phyloP scores from a whole-genome alignment of 2,888 invertebrate species.

The Agrotis exclamationis region DNA sequence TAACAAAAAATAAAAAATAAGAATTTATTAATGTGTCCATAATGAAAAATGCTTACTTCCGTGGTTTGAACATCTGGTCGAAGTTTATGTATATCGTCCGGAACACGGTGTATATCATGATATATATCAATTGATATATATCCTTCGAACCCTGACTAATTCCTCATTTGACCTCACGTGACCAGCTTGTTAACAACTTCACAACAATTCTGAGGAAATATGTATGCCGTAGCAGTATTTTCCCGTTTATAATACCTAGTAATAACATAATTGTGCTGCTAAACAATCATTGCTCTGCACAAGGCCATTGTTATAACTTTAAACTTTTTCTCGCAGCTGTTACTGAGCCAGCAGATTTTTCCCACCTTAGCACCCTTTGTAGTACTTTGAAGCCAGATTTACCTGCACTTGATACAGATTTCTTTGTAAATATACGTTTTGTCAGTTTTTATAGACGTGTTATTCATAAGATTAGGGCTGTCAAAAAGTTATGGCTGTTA shows the following conservation, averaged over 20 bases:
- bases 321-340: constrained; percentile 36
- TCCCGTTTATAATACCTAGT: constrained; percentile 32
- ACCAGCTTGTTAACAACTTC: constrained; percentile 26
- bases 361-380: constrained; percentile 2
- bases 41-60: too few relatives aligned
- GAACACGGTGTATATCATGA: too few relatives aligned
- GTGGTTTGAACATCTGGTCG: too few relatives aligned
- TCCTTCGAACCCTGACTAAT: too few relatives aligned
- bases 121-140: too few relatives aligned
- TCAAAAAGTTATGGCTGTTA: constrained; percentile 16
- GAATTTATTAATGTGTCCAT: too few relatives aligned
- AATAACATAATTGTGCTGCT: constrained; percentile 22
- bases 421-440: constrained; percentile 21
- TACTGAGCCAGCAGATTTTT: constrained; percentile 28
- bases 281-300: constrained; percentile 10
- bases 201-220: constrained; percentile 45
- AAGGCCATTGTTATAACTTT: constrained; percentile 24
- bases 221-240: constrained; percentile 48
- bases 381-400: constrained; percentile 11
- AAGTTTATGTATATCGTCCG: too few relatives aligned
- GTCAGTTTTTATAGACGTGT: background rate
- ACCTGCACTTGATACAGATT: constrained; percentile 28
- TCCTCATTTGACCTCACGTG: constrained; percentile 47
- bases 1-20: too few relatives aligned
- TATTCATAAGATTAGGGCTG: constrained; percentile 10